Conservation (phyloP, 2,797 vertebrate genomes). For the Lycodopsis pacificus region DNA sequence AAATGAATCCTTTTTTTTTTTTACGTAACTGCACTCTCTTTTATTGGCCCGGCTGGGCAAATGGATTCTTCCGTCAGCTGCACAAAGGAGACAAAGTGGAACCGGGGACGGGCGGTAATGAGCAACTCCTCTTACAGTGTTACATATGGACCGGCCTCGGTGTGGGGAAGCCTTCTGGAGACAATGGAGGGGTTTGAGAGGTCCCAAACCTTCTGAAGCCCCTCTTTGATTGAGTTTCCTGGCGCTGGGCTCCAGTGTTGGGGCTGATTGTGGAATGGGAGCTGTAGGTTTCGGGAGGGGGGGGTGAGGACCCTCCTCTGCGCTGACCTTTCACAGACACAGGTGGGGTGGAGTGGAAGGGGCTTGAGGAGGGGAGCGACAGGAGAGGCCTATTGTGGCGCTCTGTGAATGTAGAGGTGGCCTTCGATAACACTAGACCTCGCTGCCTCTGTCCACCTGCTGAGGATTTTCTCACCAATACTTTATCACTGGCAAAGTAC, state of each 20-base stretch:
- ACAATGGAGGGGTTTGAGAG: constrained; percentile 81
- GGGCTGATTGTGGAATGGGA: constrained; percentile 72
- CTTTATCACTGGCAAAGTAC: constrained; percentile 49
- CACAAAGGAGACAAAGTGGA: constrained; percentile 83
- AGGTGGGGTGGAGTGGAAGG: constrained; percentile 77
- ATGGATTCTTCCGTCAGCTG: constrained; percentile 74
- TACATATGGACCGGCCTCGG: constrained; percentile 68
- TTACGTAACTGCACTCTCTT: constrained; percentile 59
- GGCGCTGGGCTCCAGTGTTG: constrained; percentile 68
- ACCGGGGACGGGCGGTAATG: constrained; percentile 76
- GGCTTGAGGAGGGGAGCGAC: constrained; percentile 42
- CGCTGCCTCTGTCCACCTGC: constrained; percentile 63
- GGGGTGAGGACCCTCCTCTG: constrained; percentile 77
- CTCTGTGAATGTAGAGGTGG: constrained; percentile 71
- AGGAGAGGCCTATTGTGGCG: constrained; percentile 70
- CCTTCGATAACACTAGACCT: constrained; percentile 70
- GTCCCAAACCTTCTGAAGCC: constrained; percentile 72
- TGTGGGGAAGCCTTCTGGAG: constrained; percentile 73
- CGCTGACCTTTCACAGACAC: constrained; percentile 79
- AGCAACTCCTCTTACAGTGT: constrained; percentile 83
- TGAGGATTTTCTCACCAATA: constrained; percentile 64
- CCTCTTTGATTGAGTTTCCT: constrained; percentile 83
- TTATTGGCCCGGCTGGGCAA: constrained; percentile 69
- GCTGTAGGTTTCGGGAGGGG: constrained; percentile 57
- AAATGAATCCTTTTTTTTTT: constrained; percentile 55